Evolutionary conservation across 2,113 vertebrate species (phyloP), one percentile per base, ranked within the genome.

Genomic region (Cariama cristata): DNA sequence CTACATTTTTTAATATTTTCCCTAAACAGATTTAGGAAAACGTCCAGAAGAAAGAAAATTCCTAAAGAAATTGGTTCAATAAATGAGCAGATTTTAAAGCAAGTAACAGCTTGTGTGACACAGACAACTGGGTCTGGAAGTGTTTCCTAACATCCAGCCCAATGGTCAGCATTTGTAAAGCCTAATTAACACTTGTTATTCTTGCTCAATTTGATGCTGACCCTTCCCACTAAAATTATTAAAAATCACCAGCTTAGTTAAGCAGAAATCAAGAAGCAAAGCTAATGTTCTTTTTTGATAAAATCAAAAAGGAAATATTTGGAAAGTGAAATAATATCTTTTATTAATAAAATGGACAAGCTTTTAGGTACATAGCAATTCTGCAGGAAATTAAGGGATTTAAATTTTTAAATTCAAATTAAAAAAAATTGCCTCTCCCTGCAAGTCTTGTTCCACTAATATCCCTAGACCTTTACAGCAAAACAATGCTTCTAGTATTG

Each of bases 191-290:
- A 40, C 11, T 44, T 40, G 26, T 49, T 73, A 64, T 40, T 56
- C 59, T 80, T 86, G 40, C 76, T 91, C 71, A 94, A 63, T 88
- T 91, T 91, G 64, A 69, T 69, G 83, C 22, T 74, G 69, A 91
- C 22, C 91, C 80, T 94, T 62, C 7, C 22, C 50, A 81, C 64
- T 86, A 67, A 81, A 96, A 77, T 62, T 45, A 69, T 50, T 73
- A 93, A 81, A 91, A 91, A 93, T 62, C 45, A 68, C 44, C 53
- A 76, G 17, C 67, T 73, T 56, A 66, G 45, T 91, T 73, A 93
- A 71, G 47, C 47, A 67, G 73, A 87, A 94, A 71, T 81, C 38
- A 62, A 74, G 73, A 63, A 35, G 73, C 40, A 93, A 42, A 88
- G 30, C 23, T 80, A 91, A 77, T 12, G 4, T n/a, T 33, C 20